Conservation (phyloP, 2,888 invertebrate genomes). For the Trileptium ribeirensis region DNA sequence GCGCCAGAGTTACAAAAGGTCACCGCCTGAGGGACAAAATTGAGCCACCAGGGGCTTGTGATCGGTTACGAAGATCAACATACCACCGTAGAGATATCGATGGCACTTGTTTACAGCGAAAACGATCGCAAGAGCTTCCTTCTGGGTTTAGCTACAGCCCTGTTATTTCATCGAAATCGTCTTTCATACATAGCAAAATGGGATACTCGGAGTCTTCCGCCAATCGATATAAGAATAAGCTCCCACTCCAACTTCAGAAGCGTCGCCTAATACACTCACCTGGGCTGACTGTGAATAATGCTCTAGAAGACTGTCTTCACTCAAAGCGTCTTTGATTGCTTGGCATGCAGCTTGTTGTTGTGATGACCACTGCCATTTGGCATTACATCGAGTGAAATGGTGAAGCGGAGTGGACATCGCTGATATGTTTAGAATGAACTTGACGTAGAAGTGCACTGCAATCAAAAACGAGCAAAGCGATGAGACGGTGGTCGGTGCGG, state of each 20-base stretch:
- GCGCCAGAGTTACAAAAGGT: background rate
- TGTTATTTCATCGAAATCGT: background rate
- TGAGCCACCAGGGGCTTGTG: slow-evolving; percentile 38
- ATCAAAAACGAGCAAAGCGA: background rate
- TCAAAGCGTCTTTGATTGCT: background rate
- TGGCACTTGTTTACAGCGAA: slow-evolving; percentile 38
- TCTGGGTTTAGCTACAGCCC: background rate
- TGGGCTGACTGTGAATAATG: background rate
- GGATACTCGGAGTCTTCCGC: background rate
- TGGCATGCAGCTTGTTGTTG: background rate
- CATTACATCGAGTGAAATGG: background rate
- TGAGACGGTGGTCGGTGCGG: background rate
- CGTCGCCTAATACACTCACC: background rate
- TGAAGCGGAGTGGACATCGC: background rate
- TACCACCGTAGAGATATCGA: slow-evolving; percentile 40
- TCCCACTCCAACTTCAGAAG: background rate
- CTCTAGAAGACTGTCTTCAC: background rate
- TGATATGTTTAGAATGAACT: background rate
- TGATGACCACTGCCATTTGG: background rate
- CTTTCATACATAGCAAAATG: background rate
- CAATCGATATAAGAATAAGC: background rate
- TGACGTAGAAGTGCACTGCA: background rate
- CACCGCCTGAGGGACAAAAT: slow-evolving; percentile 35
- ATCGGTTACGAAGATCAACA: slow-evolving; percentile 40
- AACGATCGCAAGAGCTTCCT: background rate